These are phyloP conservation scores for Poecilia wingei DNA, from an alignment of 2,797 vertebrate genomes.

Conservation along the genomic window DNA sequence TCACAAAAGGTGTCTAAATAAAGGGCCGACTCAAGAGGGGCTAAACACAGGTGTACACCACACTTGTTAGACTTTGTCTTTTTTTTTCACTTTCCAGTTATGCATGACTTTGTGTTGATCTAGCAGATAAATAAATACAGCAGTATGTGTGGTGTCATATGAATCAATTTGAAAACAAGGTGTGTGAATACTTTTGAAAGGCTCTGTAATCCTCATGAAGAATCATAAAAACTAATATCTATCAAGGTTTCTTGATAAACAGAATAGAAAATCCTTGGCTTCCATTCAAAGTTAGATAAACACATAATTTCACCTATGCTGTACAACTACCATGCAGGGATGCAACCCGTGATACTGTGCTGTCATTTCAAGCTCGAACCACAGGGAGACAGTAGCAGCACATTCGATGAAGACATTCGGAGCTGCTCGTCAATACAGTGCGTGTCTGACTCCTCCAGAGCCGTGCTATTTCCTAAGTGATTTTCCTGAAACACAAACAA, in stretches of 20 bases:
- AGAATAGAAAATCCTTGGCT: background rate
- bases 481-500: conserved; percentile 47
- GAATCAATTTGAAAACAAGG: background rate
- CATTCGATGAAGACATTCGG: conserved; percentile 36
- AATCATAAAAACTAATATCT: background rate
- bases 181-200: background rate
- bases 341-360: conserved; percentile 4
- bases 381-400: conserved; percentile 76
- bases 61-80: background rate
- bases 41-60: background rate
- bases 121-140: background rate
- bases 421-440: conserved; percentile 15
- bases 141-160: background rate
- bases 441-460: conserved; percentile 28
- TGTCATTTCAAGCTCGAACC: conserved; percentile 38
- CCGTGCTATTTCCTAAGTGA: conserved; percentile 40
- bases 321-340: background rate
- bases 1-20: background rate
- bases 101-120: background rate
- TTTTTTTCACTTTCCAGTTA: background rate
- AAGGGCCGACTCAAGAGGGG: background rate
- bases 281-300: background rate
- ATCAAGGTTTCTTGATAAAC: background rate
- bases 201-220: background rate
- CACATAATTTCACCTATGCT: background rate